phyloP scores from a whole-genome alignment of 2,797 vertebrate genomes.

The Sebastes oblongus region DNA sequence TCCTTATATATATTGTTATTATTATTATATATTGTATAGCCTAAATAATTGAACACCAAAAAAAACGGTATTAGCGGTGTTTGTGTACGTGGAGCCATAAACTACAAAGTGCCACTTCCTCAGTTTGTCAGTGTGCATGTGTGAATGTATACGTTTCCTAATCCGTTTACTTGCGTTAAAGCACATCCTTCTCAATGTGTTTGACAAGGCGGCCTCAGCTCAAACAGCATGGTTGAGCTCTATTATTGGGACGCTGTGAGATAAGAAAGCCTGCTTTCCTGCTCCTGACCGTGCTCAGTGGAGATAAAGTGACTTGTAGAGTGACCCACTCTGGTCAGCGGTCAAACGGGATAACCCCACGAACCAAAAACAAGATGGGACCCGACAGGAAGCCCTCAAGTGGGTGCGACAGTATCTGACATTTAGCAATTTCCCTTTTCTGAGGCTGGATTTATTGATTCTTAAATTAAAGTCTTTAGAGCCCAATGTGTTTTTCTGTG shows the following conservation, averaged over 20 bases:
- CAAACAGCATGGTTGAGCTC: background rate
- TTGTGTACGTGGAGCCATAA: background rate
- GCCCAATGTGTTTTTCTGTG: constrained; percentile 13
- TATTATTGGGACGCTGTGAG: constrained; percentile 22
- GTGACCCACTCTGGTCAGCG: background rate
- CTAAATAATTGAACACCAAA: background rate
- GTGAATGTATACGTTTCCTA: background rate
- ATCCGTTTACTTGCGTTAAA: background rate
- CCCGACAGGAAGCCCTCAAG: constrained; percentile 19
- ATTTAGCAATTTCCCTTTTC: background rate
- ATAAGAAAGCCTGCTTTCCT: constrained; percentile 47
- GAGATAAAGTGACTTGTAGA: constrained; percentile 37
- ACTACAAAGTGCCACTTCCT: background rate
- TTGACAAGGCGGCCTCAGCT: background rate
- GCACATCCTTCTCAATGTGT: constrained; percentile 19
- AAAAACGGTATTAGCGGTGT: background rate
- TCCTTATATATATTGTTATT: background rate
- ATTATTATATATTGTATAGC: background rate
- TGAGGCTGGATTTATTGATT: constrained; percentile 31
- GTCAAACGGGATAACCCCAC: constrained; percentile 46
- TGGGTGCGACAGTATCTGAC: background rate
- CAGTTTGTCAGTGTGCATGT: background rate
- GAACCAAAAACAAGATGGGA: constrained; percentile 44
- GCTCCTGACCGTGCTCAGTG: constrained; percentile 14
- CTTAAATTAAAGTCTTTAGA: constrained; percentile 3